Conservation (phyloP, 2,797 vertebrate species). For the Linurgus olivaceus region DNA sequence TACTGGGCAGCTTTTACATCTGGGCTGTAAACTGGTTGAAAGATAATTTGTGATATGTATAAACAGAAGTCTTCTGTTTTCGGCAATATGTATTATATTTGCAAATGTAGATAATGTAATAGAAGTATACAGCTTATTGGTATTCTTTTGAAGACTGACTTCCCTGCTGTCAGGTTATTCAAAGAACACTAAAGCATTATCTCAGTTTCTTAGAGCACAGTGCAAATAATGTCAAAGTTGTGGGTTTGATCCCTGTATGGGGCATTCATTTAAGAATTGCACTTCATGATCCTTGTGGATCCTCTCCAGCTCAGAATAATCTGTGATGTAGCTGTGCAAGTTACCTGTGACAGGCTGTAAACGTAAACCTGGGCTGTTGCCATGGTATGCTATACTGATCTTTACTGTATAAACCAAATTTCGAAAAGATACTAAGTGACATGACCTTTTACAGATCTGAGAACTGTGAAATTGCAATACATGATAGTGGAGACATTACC, state of each 20-base stretch:
- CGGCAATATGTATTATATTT: not conserved
- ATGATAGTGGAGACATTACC: not conserved
- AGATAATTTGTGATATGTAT: not conserved
- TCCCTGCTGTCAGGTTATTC: not conserved
- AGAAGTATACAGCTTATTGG: not conserved
- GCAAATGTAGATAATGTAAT: not conserved
- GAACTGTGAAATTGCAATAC: not conserved
- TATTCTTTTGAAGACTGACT: not conserved
- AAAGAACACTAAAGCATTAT: not conserved
- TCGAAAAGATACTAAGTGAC: not conserved
- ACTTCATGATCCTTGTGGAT: not conserved
- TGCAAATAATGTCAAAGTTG: not conserved
- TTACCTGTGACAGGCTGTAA: not conserved
- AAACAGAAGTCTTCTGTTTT: not conserved
- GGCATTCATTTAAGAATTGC: not conserved
- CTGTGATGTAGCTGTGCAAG: not conserved
- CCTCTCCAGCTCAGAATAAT: not conserved
- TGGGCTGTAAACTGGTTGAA: not conserved
- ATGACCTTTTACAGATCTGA: not conserved
- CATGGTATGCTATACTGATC: not conserved
- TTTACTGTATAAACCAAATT: not conserved
- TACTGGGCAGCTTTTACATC: constrained; percentile 32
- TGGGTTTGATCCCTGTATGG: not conserved
- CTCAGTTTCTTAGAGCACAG: not conserved
- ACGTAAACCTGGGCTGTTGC: not conserved